A percentile compares a stretch with the other conserved stretches of the same genome.
Evolutionary conservation across 1,140 invertebrate genomes (phyloP).

Genomic region (Stegodyphus mimosarum): DNA sequence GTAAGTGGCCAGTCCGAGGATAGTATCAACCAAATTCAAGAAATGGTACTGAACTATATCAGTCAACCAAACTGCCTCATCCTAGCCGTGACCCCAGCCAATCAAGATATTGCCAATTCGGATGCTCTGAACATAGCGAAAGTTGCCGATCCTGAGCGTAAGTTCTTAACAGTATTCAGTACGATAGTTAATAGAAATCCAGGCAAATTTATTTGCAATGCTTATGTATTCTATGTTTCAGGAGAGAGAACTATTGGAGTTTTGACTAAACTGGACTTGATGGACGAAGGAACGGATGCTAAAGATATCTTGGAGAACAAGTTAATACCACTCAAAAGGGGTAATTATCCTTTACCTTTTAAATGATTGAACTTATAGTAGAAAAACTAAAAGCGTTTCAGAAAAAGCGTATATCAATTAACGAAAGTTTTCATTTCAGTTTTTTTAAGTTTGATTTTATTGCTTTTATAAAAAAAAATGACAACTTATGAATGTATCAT

Average conservation of each 20-base stretch:
- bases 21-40: slow-evolving; percentile 91
- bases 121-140: slow-evolving; percentile 95
- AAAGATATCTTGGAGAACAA: slow-evolving; percentile 60
- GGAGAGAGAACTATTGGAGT: slow-evolving; percentile 61
- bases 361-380: too few relatives aligned
- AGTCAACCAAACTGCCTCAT: slow-evolving; percentile 92
- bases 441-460: too few relatives aligned
- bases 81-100: slow-evolving; percentile 94
- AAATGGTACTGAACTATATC: slow-evolving; percentile 95
- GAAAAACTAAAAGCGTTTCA: too few relatives aligned
- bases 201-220: too few relatives aligned
- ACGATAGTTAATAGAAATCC: too few relatives aligned
- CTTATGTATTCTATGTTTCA: background rate
- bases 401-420: too few relatives aligned
- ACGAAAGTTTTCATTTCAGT: too few relatives aligned
- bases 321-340: slow-evolving; percentile 56
- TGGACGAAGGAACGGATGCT: slow-evolving; percentile 63
- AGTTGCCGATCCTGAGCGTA: slow-evolving; percentile 86
- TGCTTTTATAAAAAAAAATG: too few relatives aligned
- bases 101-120: slow-evolving; percentile 88
- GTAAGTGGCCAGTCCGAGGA: slow-evolving; percentile 93
- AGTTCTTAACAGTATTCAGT: background rate
- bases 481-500: too few relatives aligned
- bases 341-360: background rate
- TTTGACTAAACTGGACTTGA: slow-evolving; percentile 62